phyloP scores from a whole-genome alignment of 2,888 invertebrate species.

The Alentia gelatinosa region DNA sequence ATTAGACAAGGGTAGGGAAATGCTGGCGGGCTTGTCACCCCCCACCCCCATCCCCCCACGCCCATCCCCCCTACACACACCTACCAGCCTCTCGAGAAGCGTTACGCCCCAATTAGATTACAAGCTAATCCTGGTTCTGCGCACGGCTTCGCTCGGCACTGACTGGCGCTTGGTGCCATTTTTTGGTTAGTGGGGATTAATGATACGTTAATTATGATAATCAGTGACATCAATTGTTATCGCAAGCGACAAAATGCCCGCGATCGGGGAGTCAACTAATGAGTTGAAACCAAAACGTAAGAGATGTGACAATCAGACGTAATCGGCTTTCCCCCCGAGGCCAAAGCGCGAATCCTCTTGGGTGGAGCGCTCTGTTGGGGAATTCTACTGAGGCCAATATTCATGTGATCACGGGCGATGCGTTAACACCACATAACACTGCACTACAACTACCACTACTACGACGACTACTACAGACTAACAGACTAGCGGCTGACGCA shows the following conservation, averaged over 20 bases:
- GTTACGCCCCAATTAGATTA: not conserved
- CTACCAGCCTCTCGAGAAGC: too few species aligned
- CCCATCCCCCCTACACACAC: too few species aligned
- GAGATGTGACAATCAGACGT: constrained; percentile 1
- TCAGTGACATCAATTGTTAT: not conserved
- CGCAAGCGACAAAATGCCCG: not conserved
- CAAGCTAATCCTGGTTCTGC: not conserved
- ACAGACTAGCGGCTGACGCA: not conserved
- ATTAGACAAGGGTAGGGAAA: not conserved
- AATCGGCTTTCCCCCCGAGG: not conserved
- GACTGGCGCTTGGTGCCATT: not conserved
- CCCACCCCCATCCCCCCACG: too few species aligned
- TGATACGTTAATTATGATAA: constrained; percentile 26
- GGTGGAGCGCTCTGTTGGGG: not conserved
- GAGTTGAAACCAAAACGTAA: not conserved
- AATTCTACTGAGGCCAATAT: not conserved
- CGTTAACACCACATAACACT: constrained; percentile 1
- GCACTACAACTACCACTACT: too few species aligned
- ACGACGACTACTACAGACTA: not conserved
- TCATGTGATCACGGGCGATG: not conserved
- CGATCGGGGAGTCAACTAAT: not conserved
- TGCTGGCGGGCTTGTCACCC: not conserved
- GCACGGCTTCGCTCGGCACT: not conserved
- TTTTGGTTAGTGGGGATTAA: not conserved
- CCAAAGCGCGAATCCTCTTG: not conserved